Conservation (phyloP, 1,140 invertebrate genomes). For the Rhopalosiphum padi region DNA sequence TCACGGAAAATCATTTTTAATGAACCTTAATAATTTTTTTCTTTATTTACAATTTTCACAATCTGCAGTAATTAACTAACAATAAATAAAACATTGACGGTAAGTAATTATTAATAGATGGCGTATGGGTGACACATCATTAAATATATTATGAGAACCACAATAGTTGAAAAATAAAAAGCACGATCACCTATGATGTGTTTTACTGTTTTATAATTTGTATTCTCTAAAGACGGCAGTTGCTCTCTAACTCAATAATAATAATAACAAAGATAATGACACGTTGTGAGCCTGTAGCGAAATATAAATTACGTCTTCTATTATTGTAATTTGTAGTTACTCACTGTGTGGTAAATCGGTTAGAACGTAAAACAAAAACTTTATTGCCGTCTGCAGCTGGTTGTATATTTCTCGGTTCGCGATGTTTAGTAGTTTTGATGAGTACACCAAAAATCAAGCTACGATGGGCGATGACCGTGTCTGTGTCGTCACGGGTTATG, state of each 20-base stretch:
- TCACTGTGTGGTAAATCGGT: background rate
- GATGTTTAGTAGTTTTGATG: background rate
- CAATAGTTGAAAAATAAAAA: background rate
- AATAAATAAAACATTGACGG: background rate
- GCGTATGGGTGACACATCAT: background rate
- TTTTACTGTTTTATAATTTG: background rate
- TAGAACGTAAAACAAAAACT: constrained; percentile 2
- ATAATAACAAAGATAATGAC: background rate
- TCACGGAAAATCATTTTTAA: background rate
- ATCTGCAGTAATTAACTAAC: background rate
- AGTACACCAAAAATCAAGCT: background rate
- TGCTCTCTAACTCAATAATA: background rate
- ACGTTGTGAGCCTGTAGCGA: background rate
- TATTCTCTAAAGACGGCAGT: background rate
- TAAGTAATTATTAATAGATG: background rate
- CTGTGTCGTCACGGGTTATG: background rate
- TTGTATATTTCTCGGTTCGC: background rate
- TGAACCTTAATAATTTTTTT: background rate
- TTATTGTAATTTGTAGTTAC: background rate
- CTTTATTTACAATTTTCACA: background rate
- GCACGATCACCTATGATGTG: background rate
- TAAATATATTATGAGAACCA: background rate
- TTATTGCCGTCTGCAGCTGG: background rate
- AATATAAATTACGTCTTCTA: background rate
- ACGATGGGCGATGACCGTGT: background rate